These are phyloP conservation scores for Varecia variegata DNA, from an alignment of 2,797 vertebrate genomes.

Conservation along the genomic window DNA sequence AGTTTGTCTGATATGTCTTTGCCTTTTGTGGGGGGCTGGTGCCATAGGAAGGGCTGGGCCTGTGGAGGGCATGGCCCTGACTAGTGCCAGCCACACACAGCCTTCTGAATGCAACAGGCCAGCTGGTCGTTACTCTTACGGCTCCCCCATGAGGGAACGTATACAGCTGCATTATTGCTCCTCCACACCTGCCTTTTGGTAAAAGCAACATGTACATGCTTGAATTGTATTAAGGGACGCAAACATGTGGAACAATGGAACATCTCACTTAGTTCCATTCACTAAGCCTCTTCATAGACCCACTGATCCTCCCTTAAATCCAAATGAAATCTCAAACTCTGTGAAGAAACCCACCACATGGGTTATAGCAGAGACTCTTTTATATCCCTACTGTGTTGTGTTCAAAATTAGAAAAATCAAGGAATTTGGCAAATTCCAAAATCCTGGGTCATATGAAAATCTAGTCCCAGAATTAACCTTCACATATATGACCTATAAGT, in stretches of 20 bases:
- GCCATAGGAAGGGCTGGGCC: neutral
- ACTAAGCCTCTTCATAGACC: neutral
- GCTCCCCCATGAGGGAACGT: fast-evolving
- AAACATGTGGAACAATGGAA: neutral
- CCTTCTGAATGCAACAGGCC: neutral
- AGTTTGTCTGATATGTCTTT: neutral
- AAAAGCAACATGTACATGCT: neutral
- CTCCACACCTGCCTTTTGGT: neutral
- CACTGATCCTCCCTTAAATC: neutral
- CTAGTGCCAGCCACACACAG: neutral
- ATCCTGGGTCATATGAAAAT: neutral
- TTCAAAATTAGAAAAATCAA: neutral
- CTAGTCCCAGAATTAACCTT: neutral
- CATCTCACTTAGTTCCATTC: neutral
- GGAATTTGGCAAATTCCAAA: neutral
- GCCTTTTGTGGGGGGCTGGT: neutral
- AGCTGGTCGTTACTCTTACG: neutral
- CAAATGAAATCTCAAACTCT: neutral
- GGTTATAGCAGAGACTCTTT: neutral
- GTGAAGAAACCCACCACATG: neutral
- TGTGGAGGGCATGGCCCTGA: neutral
- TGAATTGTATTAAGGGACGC: neutral
- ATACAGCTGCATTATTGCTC: neutral
- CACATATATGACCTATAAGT: neutral
- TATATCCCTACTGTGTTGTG: too few relatives aligned